A percentile compares a stretch with the other conserved stretches of the same genome.
phyloP scores from a whole-genome alignment of 2,113 vertebrate species.

The Illadopsis cleaveri region DNA sequence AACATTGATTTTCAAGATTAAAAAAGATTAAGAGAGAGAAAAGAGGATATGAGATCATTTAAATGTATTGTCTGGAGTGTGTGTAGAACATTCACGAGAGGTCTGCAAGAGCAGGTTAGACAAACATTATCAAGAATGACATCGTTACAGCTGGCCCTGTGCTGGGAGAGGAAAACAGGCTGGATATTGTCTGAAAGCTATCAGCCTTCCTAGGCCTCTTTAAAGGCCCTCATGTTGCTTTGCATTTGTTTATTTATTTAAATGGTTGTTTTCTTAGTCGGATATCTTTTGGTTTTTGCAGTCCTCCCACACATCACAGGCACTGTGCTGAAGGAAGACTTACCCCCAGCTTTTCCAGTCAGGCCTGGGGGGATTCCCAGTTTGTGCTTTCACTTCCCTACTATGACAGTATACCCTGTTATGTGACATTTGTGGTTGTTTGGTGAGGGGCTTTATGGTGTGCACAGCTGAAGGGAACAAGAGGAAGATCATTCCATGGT shows the following conservation, averaged over 20 bases:
- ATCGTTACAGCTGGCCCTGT: background rate
- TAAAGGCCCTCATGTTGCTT: background rate
- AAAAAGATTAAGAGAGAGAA: background rate
- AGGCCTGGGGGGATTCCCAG: background rate
- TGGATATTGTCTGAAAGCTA: background rate
- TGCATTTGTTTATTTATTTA: background rate
- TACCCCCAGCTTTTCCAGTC: background rate
- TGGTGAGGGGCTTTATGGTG: background rate
- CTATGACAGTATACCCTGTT: no score
- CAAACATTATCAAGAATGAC: background rate
- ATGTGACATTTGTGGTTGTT: background rate
- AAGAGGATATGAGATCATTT: conserved; percentile 1
- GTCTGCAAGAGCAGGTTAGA: background rate
- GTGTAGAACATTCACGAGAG: background rate
- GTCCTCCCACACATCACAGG: background rate
- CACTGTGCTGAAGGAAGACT: background rate
- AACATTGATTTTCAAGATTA: background rate
- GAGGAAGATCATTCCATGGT: background rate
- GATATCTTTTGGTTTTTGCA: background rate
- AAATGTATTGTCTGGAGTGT: background rate
- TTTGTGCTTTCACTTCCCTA: background rate
- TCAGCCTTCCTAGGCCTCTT: background rate
- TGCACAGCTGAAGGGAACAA: background rate
- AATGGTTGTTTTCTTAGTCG: background rate
- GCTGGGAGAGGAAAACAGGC: background rate